A percentile compares a stretch with the other conserved stretches of the same genome.
These are phyloP conservation scores for Ctenopoma kingsleyae DNA, from an alignment of 2,797 vertebrate genomes.

Conservation along the genomic window DNA sequence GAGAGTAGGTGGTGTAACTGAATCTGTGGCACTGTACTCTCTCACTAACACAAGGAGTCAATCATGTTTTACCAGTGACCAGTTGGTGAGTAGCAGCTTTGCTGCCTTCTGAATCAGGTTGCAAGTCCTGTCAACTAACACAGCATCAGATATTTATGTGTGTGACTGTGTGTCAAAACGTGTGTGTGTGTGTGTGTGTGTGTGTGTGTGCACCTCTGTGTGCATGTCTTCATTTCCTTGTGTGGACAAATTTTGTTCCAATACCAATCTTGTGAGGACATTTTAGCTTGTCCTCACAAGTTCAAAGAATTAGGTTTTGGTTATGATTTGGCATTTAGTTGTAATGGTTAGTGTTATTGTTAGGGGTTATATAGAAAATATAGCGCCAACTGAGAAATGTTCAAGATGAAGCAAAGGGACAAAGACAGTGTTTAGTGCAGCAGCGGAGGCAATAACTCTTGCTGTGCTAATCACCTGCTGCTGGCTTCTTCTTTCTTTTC, in stretches of 20 bases:
- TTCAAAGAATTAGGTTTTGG: too few species aligned
- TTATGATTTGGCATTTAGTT: too few species aligned
- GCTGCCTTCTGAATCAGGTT: conserved; percentile 49
- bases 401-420: conserved; percentile 4
- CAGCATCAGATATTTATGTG: conserved; percentile 26
- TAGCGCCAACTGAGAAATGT: conserved; percentile 6
- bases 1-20: conserved; percentile 34
- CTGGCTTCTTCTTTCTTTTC: too few species aligned
- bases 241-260: too few species aligned
- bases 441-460: neutral
- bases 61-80: conserved; percentile 49
- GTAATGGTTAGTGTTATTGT: too few species aligned
- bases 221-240: too few species aligned
- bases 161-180: neutral
- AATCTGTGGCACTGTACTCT: conserved; percentile 36
- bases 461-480: neutral
- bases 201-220: neutral
- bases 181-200: conserved; percentile 1
- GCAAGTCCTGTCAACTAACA: conserved; percentile 50
- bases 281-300: too few species aligned
- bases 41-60: conserved; percentile 22
- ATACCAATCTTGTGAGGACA: too few species aligned
- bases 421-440: conserved; percentile 1
- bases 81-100: conserved; percentile 22
- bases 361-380: neutral